A percentile compares a stretch with the other conserved stretches of the same genome.
These are phyloP conservation scores for Campylomormyrus tamandua DNA, from an alignment of 2,113 vertebrate genomes.

Conservation along the genomic window DNA sequence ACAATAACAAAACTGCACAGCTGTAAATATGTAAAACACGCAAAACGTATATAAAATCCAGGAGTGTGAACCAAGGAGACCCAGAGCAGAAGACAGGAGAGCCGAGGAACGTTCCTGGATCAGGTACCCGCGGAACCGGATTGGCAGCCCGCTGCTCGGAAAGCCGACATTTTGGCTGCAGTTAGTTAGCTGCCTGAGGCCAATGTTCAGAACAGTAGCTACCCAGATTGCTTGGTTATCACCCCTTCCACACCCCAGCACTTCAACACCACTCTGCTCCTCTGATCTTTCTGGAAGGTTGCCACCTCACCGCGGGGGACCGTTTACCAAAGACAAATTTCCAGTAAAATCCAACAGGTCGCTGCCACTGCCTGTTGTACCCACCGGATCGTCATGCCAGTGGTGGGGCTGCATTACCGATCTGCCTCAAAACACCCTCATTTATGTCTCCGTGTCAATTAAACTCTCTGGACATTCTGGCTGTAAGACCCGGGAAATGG, in stretches of 20 bases:
- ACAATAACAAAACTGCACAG: not conserved
- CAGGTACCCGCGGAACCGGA: not conserved
- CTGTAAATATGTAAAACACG: not conserved
- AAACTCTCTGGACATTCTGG: not conserved
- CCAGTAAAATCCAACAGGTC: not conserved
- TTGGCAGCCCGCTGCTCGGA: not conserved
- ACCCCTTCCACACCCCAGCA: slow-evolving; percentile 35
- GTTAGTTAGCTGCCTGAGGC: slow-evolving; percentile 34
- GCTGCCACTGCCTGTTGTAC: not conserved
- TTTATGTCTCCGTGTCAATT: not conserved
- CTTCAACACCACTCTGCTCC: not conserved
- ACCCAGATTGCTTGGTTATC: slow-evolving; percentile 51
- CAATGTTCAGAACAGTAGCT: slow-evolving; percentile 49
- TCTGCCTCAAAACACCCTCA: not conserved
- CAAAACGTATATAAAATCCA: not conserved
- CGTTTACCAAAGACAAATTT: slow-evolving; percentile 22
- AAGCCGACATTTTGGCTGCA: not conserved
- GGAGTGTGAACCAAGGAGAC: not conserved
- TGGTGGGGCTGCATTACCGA: not conserved
- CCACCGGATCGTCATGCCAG: not conserved
- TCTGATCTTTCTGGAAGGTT: not conserved
- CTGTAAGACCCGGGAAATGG: not conserved
- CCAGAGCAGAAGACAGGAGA: not conserved
- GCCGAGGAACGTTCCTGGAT: not conserved
- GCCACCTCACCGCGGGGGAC: slow-evolving; percentile 1